Evolutionary conservation across 2,888 invertebrate genomes (phyloP).

Genomic region (Celastrina argiolus): DNA sequence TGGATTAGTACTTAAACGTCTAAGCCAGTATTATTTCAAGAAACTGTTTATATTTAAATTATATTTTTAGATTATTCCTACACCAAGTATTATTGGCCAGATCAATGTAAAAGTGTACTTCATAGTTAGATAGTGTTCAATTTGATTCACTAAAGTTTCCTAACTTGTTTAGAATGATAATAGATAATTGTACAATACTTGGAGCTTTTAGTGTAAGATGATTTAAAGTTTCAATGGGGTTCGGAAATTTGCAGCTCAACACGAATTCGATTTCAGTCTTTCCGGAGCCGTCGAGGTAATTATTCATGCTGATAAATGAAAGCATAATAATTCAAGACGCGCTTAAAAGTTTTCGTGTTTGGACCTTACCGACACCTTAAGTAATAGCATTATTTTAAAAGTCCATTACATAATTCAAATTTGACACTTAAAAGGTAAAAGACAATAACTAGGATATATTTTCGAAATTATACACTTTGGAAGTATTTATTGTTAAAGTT

Average conservation of each 20-base stretch:
- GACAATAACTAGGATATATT: conserved; percentile 15
- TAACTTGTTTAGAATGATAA: neutral
- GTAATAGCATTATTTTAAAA: conserved; percentile 22
- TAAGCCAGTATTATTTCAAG: conserved; percentile 52
- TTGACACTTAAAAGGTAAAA: neutral
- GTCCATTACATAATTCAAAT: conserved; percentile 14
- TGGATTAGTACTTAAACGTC: conserved; percentile 51
- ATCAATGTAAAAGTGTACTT: conserved; percentile 40
- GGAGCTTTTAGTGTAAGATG: neutral
- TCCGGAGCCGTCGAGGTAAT: conserved; percentile 64
- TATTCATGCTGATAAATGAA: conserved; percentile 73
- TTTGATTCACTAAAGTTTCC: neutral
- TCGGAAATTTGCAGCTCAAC: conserved; percentile 62
- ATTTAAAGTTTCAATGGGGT: conserved; percentile 12
- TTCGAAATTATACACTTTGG: conserved; percentile 38
- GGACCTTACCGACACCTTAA: conserved; percentile 34
- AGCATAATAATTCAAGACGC: conserved; percentile 70
- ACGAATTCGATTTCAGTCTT: conserved; percentile 62
- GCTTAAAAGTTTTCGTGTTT: conserved; percentile 59
- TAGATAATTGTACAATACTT: conserved; percentile 20
- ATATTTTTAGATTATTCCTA: conserved; percentile 10
- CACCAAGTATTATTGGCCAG: conserved; percentile 26
- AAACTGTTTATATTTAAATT: conserved; percentile 20
- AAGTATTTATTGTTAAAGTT: conserved; percentile 14
- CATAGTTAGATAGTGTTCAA: conserved; percentile 35